A percentile compares a stretch with the other conserved stretches of the same genome.
Conservation (phyloP, 2,113 vertebrate species). For the Aegypius monachus region DNA sequence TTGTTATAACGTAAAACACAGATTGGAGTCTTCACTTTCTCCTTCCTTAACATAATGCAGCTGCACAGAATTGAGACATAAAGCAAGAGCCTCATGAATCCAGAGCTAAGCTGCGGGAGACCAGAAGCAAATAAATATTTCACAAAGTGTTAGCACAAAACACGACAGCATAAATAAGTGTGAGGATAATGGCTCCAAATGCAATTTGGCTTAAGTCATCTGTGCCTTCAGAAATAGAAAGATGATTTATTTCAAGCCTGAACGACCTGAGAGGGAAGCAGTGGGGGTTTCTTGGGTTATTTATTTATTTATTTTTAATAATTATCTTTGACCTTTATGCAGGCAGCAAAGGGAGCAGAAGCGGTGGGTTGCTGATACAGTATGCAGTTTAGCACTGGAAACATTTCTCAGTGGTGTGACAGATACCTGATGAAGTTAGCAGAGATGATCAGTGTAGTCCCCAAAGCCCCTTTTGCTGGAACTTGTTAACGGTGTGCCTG, state of each 20-base stretch:
- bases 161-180: conserved; percentile 63
- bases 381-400: neutral
- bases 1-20: conserved; percentile 2
- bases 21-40: conserved; percentile 1
- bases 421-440: neutral
- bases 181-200: conserved; percentile 44
- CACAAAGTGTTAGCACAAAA: conserved; percentile 58
- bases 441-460: neutral
- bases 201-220: conserved; percentile 67
- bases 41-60: conserved; percentile 37
- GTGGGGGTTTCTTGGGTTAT: neutral
- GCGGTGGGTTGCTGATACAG: fast-evolving
- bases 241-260: conserved; percentile 60
- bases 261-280: neutral
- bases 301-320: conserved; percentile 34
- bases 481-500: neutral
- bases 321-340: conserved; percentile 15
- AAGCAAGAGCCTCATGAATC: neutral
- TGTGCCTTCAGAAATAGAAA: conserved; percentile 56
- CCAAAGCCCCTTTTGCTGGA: neutral
- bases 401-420: neutral
- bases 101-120: conserved; percentile 35
- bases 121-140: conserved; percentile 71
- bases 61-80: conserved; percentile 44
- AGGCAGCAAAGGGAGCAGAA: neutral